Conservation (phyloP, 2,888 invertebrate species). For the Pachliopta kotzebuea region DNA sequence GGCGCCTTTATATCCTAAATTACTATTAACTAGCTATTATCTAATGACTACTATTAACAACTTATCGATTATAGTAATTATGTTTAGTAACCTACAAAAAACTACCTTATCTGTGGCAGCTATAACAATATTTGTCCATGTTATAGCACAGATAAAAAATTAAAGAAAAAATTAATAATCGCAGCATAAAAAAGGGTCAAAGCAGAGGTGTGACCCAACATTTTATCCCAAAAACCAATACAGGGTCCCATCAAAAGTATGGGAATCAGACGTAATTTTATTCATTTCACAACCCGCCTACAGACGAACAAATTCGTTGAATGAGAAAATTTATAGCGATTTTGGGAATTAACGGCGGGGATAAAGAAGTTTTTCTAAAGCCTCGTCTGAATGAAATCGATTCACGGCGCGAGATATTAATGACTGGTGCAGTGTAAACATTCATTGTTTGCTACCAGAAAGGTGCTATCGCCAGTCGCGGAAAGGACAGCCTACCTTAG, state of each 20-base stretch:
- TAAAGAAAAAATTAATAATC: slow-evolving; percentile 16
- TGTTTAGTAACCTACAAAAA: too few species aligned
- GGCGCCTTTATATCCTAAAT: too few species aligned
- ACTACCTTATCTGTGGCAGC: too few species aligned
- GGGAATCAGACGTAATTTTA: slow-evolving; percentile 40
- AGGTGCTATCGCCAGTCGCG: slow-evolving; percentile 12
- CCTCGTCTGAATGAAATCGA: slow-evolving; percentile 40
- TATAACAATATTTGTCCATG: too few species aligned
- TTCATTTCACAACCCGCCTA: slow-evolving; percentile 67
- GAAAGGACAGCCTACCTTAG: background rate
- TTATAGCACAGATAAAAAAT: slow-evolving; percentile 16
- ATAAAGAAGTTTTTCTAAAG: slow-evolving; percentile 39
- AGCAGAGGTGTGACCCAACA: slow-evolving; percentile 41
- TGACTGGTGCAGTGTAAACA: slow-evolving; percentile 62
- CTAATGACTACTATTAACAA: too few species aligned
- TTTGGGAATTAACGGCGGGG: slow-evolving; percentile 45
- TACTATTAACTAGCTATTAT: too few species aligned
- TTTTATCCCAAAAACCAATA: slow-evolving; percentile 38
- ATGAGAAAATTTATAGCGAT: slow-evolving; percentile 67
- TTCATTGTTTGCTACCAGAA: slow-evolving; percentile 55
- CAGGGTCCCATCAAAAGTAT: slow-evolving; percentile 36
- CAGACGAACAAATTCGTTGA: slow-evolving; percentile 68
- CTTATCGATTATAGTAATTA: too few species aligned
- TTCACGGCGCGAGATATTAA: slow-evolving; percentile 51
- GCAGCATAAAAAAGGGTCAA: slow-evolving; percentile 37